These are phyloP conservation scores for Polymixis lichenea DNA, from an alignment of 2,888 invertebrate species.

Conservation along the genomic window DNA sequence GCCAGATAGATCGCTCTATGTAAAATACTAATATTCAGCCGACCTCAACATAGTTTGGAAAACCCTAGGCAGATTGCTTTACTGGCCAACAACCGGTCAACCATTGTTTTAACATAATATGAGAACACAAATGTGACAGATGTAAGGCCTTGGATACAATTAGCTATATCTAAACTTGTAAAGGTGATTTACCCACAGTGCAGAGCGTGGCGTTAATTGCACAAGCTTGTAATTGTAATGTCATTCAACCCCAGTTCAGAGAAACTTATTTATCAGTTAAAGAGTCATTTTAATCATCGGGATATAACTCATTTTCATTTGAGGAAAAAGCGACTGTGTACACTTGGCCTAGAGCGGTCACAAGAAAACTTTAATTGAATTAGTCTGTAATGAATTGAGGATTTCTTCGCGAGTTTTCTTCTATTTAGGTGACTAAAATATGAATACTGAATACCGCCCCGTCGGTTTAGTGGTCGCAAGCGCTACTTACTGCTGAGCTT, in stretches of 20 bases:
- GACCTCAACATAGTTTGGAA: too few relatives aligned
- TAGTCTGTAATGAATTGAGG: neutral
- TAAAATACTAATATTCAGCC: too few relatives aligned
- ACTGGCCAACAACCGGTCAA: neutral
- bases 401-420: neutral
- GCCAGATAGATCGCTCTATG: too few relatives aligned
- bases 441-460: too few relatives aligned
- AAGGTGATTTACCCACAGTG: slow-evolving; percentile 4
- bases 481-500: too few relatives aligned
- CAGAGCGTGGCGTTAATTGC: slow-evolving; percentile 19
- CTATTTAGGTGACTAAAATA: too few relatives aligned
- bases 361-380: neutral
- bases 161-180: slow-evolving; percentile 1
- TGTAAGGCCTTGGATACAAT: slow-evolving; percentile 18
- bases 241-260: slow-evolving; percentile 40
- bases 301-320: slow-evolving; percentile 30
- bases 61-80: too few relatives aligned
- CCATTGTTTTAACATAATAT: slow-evolving; percentile 14
- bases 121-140: slow-evolving; percentile 17
- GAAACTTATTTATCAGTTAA: slow-evolving; percentile 36
- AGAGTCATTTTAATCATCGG: slow-evolving; percentile 24
- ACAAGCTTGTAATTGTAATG: slow-evolving; percentile 25
- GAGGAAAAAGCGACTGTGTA: slow-evolving; percentile 16
- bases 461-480: too few relatives aligned
- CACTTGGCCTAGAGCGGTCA: neutral